Percentiles rank a stretch among this genome's conserved stretches.
Conservation (phyloP, 2,888 invertebrate genomes). For the Lasioglossum morio region DNA sequence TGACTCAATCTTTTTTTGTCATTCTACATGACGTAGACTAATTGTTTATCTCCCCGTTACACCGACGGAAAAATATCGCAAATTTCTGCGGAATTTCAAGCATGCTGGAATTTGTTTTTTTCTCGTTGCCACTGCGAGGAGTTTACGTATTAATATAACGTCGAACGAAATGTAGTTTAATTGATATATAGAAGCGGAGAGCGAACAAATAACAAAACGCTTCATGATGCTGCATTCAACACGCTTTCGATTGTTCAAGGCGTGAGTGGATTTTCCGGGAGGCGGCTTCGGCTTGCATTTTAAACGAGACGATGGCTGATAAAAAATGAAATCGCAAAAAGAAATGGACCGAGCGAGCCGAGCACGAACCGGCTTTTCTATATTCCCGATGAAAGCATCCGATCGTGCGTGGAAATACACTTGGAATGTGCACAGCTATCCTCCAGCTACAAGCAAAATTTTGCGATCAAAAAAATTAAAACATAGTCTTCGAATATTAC, state of each 20-base stretch:
- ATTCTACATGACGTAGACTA: neutral
- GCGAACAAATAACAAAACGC: neutral
- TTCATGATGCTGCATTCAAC: neutral
- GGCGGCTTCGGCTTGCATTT: neutral
- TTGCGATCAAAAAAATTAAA: neutral
- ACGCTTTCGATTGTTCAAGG: neutral
- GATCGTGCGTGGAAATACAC: neutral
- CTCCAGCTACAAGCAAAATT: neutral
- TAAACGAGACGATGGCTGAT: neutral
- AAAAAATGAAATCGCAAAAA: neutral
- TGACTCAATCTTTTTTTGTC: too few species aligned
- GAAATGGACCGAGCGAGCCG: neutral
- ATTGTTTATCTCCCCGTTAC: neutral
- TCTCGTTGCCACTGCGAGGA: neutral
- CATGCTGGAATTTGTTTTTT: neutral
- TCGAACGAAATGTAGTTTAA: neutral
- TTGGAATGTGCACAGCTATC: neutral
- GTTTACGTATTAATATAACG: neutral
- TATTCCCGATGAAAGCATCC: neutral
- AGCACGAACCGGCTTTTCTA: neutral
- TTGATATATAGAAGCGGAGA: neutral
- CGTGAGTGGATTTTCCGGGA: neutral
- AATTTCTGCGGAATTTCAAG: neutral
- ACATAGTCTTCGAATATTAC: neutral
- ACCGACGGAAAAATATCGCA: neutral